Evolutionary conservation across 2,113 vertebrate species (phyloP).

Genomic region (Carassius gibelio): DNA sequence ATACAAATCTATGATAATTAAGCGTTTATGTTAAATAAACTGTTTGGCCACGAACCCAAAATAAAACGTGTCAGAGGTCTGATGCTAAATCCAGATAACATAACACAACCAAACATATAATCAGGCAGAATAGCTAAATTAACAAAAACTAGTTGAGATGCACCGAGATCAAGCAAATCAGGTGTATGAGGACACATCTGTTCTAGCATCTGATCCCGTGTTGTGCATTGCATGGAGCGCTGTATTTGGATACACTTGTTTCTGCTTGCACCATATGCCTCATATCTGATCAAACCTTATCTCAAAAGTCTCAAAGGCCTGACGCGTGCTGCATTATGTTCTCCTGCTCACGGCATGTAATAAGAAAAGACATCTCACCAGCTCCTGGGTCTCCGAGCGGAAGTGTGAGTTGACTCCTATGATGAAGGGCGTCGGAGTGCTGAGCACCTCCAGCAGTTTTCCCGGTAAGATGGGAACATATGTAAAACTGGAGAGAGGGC

Average conservation of each 20-base stretch:
- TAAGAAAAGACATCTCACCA: slow-evolving; percentile 77
- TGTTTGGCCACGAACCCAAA: background rate
- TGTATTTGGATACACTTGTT: background rate
- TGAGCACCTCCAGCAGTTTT: slow-evolving; percentile 94
- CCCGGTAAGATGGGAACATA: slow-evolving; percentile 96
- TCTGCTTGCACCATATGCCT: background rate
- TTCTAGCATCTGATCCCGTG: background rate
- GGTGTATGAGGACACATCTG: too few relatives aligned
- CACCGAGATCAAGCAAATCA: background rate
- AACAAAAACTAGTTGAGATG: background rate
- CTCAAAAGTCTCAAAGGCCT: background rate
- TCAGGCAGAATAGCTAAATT: background rate
- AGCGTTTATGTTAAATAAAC: background rate
- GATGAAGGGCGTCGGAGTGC: slow-evolving; percentile 96
- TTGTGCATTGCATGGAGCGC: background rate
- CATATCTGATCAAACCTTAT: background rate
- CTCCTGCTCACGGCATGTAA: background rate
- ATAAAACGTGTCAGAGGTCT: background rate
- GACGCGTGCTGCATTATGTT: background rate
- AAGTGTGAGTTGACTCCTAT: slow-evolving; percentile 94
- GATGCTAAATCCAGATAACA: background rate
- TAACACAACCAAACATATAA: too few relatives aligned
- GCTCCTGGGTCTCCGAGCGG: slow-evolving; percentile 91
- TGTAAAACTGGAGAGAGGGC: slow-evolving; percentile 83
- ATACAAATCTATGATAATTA: background rate